These are phyloP conservation scores for Suricata suricatta DNA, from an alignment of 2,113 vertebrate species.

Conservation along the genomic window DNA sequence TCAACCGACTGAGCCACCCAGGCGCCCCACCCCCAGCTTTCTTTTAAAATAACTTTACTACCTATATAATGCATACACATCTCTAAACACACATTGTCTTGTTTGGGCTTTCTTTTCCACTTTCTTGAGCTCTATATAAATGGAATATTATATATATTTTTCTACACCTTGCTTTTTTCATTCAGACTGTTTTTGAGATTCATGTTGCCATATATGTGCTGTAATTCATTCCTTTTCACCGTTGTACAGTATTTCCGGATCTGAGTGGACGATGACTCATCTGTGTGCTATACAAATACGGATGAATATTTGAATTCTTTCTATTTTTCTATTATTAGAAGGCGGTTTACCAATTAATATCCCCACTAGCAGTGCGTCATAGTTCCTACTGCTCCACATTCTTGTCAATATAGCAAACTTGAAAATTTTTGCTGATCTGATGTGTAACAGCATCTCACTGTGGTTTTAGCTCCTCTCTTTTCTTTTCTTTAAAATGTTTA, in stretches of 20 bases:
- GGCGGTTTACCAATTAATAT: not conserved
- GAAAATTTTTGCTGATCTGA: not conserved
- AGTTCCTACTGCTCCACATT: not conserved
- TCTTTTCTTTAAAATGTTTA: not conserved
- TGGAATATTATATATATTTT: not conserved
- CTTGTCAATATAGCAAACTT: not conserved
- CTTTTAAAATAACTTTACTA: not conserved
- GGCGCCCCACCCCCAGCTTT: no score
- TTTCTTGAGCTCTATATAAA: not conserved
- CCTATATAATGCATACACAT: no score
- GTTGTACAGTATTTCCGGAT: not conserved
- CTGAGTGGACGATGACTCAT: not conserved
- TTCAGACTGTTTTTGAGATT: slow-evolving; percentile 23
- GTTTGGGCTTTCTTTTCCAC: not conserved
- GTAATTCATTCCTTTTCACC: not conserved
- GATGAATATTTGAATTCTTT: not conserved
- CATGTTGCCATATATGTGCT: not conserved
- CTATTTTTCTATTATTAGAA: not conserved
- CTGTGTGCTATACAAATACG: not conserved
- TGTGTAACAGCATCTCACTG: not conserved
- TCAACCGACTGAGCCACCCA: no score
- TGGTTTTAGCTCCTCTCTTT: not conserved
- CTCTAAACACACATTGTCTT: not conserved
- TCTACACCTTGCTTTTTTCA: not conserved
- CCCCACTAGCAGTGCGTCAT: not conserved